A percentile compares a stretch with the other conserved stretches of the same genome.
These are phyloP conservation scores for Mirza zaza DNA, from an alignment of 2,113 vertebrate species.

Conservation along the genomic window DNA sequence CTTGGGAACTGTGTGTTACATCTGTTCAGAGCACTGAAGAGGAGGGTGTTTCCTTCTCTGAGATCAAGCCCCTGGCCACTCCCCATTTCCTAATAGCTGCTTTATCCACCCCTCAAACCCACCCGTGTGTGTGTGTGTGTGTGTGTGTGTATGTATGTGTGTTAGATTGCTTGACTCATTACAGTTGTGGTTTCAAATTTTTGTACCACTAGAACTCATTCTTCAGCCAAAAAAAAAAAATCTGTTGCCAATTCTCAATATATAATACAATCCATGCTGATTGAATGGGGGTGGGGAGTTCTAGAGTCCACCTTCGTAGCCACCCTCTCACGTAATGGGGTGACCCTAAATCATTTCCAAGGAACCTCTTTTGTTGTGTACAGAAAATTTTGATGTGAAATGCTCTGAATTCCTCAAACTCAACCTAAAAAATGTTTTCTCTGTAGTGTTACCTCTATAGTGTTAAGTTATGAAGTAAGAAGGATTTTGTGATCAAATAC, in stretches of 20 bases:
- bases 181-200: not conserved
- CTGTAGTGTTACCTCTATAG: not conserved
- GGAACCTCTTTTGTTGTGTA: not conserved
- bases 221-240: not conserved
- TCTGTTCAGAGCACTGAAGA: not conserved
- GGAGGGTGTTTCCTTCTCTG: not conserved
- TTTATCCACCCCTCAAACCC: not conserved
- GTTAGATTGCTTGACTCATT: not conserved
- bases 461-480: not conserved
- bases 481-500: not conserved
- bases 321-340: not conserved
- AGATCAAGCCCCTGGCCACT: not conserved
- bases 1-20: not conserved
- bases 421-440: not conserved
- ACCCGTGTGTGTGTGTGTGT: not conserved
- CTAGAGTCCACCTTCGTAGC: not conserved
- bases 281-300: not conserved
- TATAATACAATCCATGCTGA: not conserved
- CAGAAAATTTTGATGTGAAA: not conserved
- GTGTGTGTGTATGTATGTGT: not conserved
- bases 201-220: not conserved
- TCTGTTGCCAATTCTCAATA: not conserved
- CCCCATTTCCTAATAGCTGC: not conserved
- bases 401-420: slow-evolving; percentile 23
- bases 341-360: not conserved